These are phyloP conservation scores for Zaprionus obscuricornis DNA, from an alignment of 2,888 invertebrate species.

Conservation along the genomic window DNA sequence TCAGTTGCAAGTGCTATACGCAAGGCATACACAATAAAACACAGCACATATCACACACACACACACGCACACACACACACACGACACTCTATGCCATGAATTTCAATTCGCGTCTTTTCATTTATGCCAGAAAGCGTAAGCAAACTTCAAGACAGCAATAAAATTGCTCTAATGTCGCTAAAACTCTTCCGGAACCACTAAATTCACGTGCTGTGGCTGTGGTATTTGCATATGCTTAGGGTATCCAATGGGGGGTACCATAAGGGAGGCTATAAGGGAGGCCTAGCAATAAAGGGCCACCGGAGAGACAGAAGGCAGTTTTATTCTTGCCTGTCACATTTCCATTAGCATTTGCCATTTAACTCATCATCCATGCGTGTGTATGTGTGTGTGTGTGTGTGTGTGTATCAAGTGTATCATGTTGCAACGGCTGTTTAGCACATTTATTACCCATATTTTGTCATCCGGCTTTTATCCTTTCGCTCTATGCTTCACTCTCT, in stretches of 20 bases:
- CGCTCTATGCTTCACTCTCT: constrained; percentile 43
- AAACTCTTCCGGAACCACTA: constrained; percentile 73
- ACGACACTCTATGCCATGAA: constrained; percentile 48
- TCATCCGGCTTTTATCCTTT: constrained; percentile 79
- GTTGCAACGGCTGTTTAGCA: constrained; percentile 51
- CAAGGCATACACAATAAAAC: constrained; percentile 26
- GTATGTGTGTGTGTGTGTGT: constrained; percentile 4
- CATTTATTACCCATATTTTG: constrained; percentile 77
- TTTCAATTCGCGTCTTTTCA: constrained; percentile 74
- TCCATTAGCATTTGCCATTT: constrained; percentile 75
- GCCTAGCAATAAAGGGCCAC: constrained; percentile 38
- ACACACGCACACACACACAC: neutral
- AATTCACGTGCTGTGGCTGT: constrained; percentile 62
- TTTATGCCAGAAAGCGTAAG: constrained; percentile 72
- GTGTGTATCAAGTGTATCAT: constrained; percentile 30
- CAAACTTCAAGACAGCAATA: constrained; percentile 75
- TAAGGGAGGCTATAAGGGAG: neutral
- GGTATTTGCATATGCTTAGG: constrained; percentile 54
- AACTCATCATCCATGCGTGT: constrained; percentile 46
- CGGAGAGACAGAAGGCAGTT: constrained; percentile 38
- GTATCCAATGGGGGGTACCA: neutral
- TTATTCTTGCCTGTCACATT: constrained; percentile 62
- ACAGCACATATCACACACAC: no score
- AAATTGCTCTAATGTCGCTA: constrained; percentile 67
- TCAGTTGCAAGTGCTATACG: constrained; percentile 34